Conservation (phyloP, 2,797 vertebrate genomes). For the Threskiornis aethiopicus region DNA sequence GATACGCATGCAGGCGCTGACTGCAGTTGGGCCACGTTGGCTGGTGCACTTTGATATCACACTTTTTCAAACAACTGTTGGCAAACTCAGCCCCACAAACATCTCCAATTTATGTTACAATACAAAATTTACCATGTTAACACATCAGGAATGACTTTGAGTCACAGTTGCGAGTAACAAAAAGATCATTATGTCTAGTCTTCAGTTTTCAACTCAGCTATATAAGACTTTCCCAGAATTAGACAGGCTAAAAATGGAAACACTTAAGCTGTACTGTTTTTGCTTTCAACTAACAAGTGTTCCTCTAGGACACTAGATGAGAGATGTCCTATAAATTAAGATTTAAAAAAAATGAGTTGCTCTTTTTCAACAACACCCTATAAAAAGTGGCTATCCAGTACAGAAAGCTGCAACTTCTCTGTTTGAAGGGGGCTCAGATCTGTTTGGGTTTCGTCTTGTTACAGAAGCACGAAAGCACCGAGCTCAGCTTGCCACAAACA, state of each 20-base stretch:
- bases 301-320: background rate
- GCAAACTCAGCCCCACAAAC: background rate
- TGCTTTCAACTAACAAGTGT: background rate
- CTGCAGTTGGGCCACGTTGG: background rate
- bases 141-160: background rate
- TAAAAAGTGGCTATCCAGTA: background rate
- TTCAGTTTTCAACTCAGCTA: background rate
- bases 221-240: background rate
- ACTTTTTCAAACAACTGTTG: background rate
- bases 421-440: background rate
- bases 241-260: background rate
- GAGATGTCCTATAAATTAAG: background rate
- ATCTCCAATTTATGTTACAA: background rate
- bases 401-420: background rate
- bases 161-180: background rate
- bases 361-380: background rate
- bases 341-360: background rate
- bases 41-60: background rate
- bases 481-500: fast-evolving
- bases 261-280: background rate
- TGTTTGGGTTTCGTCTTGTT: background rate
- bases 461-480: background rate
- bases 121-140: background rate
- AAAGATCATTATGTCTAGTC: background rate
- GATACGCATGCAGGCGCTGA: background rate